Percentiles rank a stretch among this genome's conserved stretches.
Conservation (phyloP, 2,888 invertebrate genomes). For the Ashinkailepas kermadecensis region DNA sequence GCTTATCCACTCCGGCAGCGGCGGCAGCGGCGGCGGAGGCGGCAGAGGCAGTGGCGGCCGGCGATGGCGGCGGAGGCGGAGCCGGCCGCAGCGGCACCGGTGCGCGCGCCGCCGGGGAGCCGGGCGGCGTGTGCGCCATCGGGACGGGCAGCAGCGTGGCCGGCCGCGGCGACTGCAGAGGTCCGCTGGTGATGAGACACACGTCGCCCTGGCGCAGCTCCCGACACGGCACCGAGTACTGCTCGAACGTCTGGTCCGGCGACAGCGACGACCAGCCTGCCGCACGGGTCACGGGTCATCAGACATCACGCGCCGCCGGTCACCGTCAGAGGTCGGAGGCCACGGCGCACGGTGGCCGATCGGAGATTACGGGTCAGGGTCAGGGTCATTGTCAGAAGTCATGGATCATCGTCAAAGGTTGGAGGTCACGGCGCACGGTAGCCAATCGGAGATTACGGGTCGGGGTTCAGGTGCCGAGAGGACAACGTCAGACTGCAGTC, state of each 20-base stretch:
- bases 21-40: not conserved
- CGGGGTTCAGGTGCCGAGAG: too few species aligned
- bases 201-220: conserved; percentile 42
- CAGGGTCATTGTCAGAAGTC: too few species aligned
- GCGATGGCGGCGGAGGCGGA: conserved; percentile 24
- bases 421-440: too few species aligned
- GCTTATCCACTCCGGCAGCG: conserved; percentile 26
- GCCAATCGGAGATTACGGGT: too few species aligned
- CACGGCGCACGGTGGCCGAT: too few species aligned
- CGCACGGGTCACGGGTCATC: conserved; percentile 25
- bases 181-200: conserved; percentile 37
- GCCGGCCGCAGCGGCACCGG: conserved; percentile 19
- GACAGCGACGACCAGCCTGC: conserved; percentile 45
- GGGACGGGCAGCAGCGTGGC: not conserved
- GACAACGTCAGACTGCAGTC: too few species aligned
- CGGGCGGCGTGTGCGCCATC: not conserved
- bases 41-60: not conserved
- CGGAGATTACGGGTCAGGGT: too few species aligned
- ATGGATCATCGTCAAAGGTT: too few species aligned
- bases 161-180: conserved; percentile 10
- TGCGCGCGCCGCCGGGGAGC: not conserved
- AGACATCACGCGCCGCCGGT: too few species aligned
- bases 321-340: too few species aligned
- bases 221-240: conserved; percentile 43
- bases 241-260: conserved; percentile 41